Evolutionary conservation across 2,113 vertebrate species (phyloP), one percentile per base, ranked within the genome.

Genomic region (Rutilus rutilus): DNA sequence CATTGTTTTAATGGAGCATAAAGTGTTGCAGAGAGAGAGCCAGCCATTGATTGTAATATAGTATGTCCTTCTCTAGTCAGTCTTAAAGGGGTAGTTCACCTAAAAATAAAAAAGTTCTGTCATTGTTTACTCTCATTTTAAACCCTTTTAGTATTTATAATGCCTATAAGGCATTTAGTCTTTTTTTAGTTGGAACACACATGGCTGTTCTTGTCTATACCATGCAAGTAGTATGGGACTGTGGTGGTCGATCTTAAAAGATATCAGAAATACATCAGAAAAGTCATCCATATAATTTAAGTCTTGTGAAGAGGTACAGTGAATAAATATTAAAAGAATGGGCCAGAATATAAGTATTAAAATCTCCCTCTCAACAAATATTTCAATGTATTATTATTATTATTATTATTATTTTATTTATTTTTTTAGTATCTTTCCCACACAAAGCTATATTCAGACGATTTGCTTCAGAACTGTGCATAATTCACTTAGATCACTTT

Each of bases 11-110:
- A 74, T n/a, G 10, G 30, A 60, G 9, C 30, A 62, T 47, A 75
- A 30, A 52, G 57, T 25, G 39, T 86, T 50, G 23, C 42, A 25
- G 71, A 47, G n/a, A 50, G 23, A 50, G 5, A 75, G 71, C 11
- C 69, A 74, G 71, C 39, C 3, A 45, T 45, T 74, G 23, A 47
- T 14, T 75, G 15, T 17, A 47, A 27, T 74, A 74, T 47, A 47
- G 42, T 47, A 23, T 74, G 39, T 74, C 12, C 12, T 74, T 6
- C 71, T 74, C 23, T 47, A 15, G 39, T 25, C 84, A 73, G 33
- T 45, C 47, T 59, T 25, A 45, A 89, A 88, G 42, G 42, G 42
- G 11, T 15, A 74, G 39, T 27, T 74, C n/a, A 47, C 11, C 71
- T 6, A 15, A 47, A 74, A 17, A 74, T 47, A 5, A 17, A 5